These are phyloP conservation scores for Leptinotarsa undecemlineata DNA, from an alignment of 1,140 invertebrate species.

Conservation along the genomic window DNA sequence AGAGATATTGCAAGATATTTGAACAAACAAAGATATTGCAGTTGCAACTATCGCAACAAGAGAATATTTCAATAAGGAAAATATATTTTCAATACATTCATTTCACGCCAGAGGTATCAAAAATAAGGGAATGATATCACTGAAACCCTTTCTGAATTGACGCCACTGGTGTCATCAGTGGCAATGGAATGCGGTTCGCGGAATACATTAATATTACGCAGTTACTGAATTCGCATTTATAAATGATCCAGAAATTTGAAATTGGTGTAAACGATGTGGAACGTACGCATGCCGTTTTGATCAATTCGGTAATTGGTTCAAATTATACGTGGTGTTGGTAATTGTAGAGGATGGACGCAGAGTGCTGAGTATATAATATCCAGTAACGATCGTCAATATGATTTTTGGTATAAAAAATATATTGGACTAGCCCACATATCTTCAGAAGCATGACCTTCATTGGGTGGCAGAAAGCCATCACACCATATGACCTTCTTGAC, in stretches of 20 bases:
- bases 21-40: no score
- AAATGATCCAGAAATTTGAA: constrained; percentile 9
- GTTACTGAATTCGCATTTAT: constrained; percentile 16
- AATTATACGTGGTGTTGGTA: constrained; percentile 8
- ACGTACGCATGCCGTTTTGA: constrained; percentile 2
- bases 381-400: no score
- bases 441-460: neutral
- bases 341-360: neutral
- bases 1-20: no score
- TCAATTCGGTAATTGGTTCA: constrained; percentile 17
- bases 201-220: constrained; percentile 10
- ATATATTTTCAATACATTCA: no score
- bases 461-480: neutral
- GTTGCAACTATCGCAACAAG: no score
- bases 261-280: constrained; percentile 7
- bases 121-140: neutral
- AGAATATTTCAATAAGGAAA: no score
- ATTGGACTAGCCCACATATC: neutral
- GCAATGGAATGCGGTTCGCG: constrained; percentile 7
- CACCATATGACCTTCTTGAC: neutral
- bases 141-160: neutral
- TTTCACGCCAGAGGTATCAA: no score
- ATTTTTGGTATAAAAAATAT: no score
- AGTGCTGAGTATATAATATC: no score
- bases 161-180: neutral